Percentiles rank a stretch among this genome's conserved stretches.
Conservation (phyloP, 2,888 invertebrate species). For the Mechanitis messenoides region DNA sequence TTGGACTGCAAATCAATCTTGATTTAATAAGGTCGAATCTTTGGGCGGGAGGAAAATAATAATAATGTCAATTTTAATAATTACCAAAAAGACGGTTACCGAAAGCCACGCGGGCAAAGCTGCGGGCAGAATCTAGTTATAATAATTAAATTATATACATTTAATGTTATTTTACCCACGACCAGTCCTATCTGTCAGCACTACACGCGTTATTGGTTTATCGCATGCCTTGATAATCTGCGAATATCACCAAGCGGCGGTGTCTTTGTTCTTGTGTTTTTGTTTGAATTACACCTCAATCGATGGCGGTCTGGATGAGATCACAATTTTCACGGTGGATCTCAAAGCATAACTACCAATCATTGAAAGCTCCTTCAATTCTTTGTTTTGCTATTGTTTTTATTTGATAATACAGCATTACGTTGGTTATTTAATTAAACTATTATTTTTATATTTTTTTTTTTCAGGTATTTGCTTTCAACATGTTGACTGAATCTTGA, state of each 20-base stretch:
- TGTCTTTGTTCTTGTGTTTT: constrained; percentile 61
- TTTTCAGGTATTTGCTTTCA: constrained; percentile 22
- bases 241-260: constrained; percentile 66
- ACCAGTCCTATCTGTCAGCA: constrained; percentile 43
- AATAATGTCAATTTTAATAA: no score
- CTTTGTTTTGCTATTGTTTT: constrained; percentile 6
- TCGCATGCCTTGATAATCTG: constrained; percentile 71
- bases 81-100: no score
- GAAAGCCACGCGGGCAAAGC: no score
- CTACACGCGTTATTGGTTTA: constrained; percentile 68
- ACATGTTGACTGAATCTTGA: constrained; percentile 27
- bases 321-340: constrained; percentile 65
- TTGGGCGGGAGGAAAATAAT: no score
- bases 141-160: background rate
- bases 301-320: constrained; percentile 54
- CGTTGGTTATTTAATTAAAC: no score
- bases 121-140: no score
- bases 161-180: constrained; percentile 13
- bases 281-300: constrained; percentile 66
- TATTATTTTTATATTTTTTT: background rate
- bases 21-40: no score
- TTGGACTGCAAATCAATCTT: no score
- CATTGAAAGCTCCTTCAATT: constrained; percentile 38
- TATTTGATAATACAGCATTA: background rate
- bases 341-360: constrained; percentile 59